Base-by-base conservation (phyloP, 2,888 invertebrate genomes). In the Spodoptera littoralis region DNA sequence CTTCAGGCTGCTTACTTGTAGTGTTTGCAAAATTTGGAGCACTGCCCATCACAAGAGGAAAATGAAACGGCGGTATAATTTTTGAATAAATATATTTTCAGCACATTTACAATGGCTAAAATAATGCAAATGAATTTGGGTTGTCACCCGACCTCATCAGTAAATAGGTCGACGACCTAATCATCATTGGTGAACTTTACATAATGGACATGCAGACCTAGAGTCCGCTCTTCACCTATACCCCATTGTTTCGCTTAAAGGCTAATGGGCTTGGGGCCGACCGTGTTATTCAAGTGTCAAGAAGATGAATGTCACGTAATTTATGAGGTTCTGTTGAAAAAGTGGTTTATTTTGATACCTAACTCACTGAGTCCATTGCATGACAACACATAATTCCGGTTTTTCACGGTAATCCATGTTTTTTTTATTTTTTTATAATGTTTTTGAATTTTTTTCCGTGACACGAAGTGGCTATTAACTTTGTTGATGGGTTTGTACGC, bases 251-350 rank as follows among this genome's bases (percentile, higher is more conserved):
- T 92, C 84, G 88, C 83, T 58, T 83, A 91, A 90, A 92, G 91
- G 92, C 90, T 92, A 92, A 91, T 92, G 91, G 91, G 84, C 84
- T 83, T 83, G 85, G 83, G 79, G 77, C 85, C 84, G 86, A 81
- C 77, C 82, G 83, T 89, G 89, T 90, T 92, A 92, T 92, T 91
- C 90, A 92, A 89, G 90, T 91, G 92, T 92, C 92, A 92, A 80
- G 88, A 90, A 91, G 92, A 92, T 92, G 89, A 92, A 92, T 92
- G 91, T 87, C 87, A 83, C 77, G 89, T 91, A 90, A 90, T 92
- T 92, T 92, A 92, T 92, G 91, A 84, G 87, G 76, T 80, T 83
- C 81, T 52, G 65, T 59, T 74, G 52, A 83, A 87, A 88, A 88
- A 88, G 81, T 82, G 82, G 80, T 77, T 85, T 82, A 69, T 77